Evolutionary conservation across 2,113 vertebrate genomes (phyloP).

Genomic region (Daboia siamensis): DNA sequence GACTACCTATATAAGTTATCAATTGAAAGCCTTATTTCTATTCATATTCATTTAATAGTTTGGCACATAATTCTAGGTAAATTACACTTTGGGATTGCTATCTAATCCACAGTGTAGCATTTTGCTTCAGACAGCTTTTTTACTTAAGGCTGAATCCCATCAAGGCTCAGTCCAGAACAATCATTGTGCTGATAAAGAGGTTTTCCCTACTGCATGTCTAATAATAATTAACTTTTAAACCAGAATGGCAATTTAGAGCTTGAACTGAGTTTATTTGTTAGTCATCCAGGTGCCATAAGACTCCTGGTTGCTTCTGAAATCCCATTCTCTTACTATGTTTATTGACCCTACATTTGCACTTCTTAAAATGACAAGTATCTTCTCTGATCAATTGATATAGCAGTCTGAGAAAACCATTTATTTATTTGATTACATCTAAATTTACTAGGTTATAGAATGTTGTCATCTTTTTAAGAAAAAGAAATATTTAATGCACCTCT

Average conservation of each 20-base stretch:
- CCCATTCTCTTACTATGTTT: neutral
- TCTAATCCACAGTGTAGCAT: conserved; percentile 29
- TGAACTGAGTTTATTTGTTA: neutral
- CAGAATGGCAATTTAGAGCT: neutral
- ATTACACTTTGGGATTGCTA: neutral
- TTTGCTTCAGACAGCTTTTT: conserved; percentile 45
- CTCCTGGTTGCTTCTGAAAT: neutral
- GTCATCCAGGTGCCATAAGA: too few relatives aligned
- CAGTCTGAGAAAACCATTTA: neutral
- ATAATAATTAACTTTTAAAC: neutral
- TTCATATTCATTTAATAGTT: neutral
- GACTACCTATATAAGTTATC: conserved; percentile 4
- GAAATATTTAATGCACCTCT: neutral
- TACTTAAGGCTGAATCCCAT: conserved; percentile 31
- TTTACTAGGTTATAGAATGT: conserved; percentile 17
- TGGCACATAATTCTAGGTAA: neutral
- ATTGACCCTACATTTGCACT: neutral
- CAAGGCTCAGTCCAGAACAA: neutral
- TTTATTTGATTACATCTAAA: conserved; percentile 18
- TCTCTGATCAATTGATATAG: neutral
- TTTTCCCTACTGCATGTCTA: neutral
- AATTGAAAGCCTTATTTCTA: neutral
- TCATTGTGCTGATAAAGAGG: neutral
- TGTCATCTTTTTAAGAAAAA: conserved; percentile 14
- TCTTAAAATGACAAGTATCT: neutral